phyloP scores from a whole-genome alignment of 2,797 vertebrate genomes.

The Etheostoma nigrum region DNA sequence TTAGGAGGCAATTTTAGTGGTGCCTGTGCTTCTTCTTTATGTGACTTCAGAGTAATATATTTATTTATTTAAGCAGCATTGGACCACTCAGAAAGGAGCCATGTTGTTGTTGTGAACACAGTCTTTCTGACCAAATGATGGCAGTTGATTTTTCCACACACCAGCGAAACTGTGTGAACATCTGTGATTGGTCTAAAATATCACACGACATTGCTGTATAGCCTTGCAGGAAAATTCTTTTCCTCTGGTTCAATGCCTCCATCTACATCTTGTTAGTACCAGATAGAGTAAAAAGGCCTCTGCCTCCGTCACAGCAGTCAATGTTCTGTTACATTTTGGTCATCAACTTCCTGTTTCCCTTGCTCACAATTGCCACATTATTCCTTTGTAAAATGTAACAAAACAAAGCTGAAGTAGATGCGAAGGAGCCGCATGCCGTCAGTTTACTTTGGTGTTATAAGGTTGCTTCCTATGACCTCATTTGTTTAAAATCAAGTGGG shows the following conservation, averaged over 20 bases:
- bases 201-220: constrained; percentile 1
- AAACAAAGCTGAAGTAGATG: constrained; percentile 4
- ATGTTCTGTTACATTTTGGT: constrained; percentile 22
- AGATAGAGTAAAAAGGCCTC: neutral
- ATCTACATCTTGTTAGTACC: constrained; percentile 5
- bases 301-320: neutral
- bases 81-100: neutral
- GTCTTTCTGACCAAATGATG: neutral
- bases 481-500: constrained; percentile 1
- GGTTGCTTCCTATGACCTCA: neutral
- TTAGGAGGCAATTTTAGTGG: neutral
- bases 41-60: neutral
- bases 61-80: neutral
- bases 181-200: constrained; percentile 22
- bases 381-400: neutral
- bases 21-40: neutral
- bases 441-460: neutral
- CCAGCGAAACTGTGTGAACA: neutral
- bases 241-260: neutral
- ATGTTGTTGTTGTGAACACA: neutral
- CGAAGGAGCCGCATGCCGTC: neutral
- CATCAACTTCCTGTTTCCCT: constrained; percentile 37
- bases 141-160: constrained; percentile 10
- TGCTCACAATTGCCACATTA: constrained; percentile 27
- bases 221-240: constrained; percentile 4